phyloP scores from a whole-genome alignment of 2,113 vertebrate species.

The Pseudonaja textilis region DNA sequence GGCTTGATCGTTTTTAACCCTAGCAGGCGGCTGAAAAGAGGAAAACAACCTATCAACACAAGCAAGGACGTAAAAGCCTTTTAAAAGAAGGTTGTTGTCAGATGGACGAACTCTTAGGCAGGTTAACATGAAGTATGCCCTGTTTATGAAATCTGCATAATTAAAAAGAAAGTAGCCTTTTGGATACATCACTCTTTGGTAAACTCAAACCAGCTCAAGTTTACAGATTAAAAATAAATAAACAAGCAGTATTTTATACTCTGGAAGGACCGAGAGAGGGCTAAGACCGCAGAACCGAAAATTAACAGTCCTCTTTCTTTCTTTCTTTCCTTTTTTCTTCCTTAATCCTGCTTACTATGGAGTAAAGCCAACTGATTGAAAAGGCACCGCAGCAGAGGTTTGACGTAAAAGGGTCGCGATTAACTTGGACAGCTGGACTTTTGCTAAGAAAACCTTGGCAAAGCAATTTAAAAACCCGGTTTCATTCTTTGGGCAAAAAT shows the following conservation, averaged over 20 bases:
- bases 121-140: conserved; percentile 57
- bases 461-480: conserved; percentile 47
- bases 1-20: conserved; percentile 71
- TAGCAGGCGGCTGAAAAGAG: conserved; percentile 58
- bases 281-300: conserved; percentile 61
- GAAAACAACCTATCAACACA: conserved; percentile 49
- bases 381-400: conserved; percentile 55
- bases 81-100: no score
- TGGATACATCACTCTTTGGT: conserved; percentile 85
- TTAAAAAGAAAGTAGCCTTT: conserved; percentile 72
- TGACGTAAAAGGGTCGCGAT: conserved; percentile 36
- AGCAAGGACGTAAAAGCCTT: conserved; percentile 25
- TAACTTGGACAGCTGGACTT: conserved; percentile 62
- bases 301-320: conserved; percentile 38
- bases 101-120: conserved; percentile 47
- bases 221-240: conserved; percentile 55
- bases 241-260: conserved; percentile 61
- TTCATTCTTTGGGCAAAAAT: conserved; percentile 57
- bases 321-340: conserved; percentile 23
- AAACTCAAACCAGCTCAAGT: conserved; percentile 76
- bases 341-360: conserved; percentile 47
- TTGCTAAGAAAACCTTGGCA: conserved; percentile 60
- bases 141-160: conserved; percentile 77
- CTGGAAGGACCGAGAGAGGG: conserved; percentile 60
- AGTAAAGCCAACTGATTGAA: conserved; percentile 38